Conservation (phyloP, 2,113 vertebrate genomes). For the Numida meleagris region DNA sequence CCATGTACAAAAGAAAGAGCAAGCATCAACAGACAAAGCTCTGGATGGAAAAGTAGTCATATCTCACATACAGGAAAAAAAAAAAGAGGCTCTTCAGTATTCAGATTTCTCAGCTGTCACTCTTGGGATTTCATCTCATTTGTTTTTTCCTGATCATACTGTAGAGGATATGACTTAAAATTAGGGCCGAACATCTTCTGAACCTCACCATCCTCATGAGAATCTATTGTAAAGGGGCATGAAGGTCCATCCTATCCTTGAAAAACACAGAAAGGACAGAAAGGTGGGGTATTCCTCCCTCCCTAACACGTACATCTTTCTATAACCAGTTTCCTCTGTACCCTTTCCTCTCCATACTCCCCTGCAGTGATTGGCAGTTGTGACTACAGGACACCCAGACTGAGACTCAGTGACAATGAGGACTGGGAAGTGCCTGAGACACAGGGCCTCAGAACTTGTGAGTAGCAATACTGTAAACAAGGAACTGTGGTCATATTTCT, state of each 20-base stretch:
- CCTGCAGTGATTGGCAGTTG: neutral
- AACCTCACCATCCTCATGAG: fast-evolving
- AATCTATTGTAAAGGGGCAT: neutral
- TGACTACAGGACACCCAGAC: neutral
- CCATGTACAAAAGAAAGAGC: neutral
- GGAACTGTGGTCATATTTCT: neutral
- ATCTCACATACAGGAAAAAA: neutral
- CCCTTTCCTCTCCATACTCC: neutral
- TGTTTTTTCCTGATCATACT: neutral
- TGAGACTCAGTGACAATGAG: neutral
- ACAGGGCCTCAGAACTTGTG: neutral
- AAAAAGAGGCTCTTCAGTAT: neutral
- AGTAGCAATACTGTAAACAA: neutral
- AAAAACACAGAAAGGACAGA: neutral
- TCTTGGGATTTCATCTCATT: neutral
- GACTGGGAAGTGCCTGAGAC: neutral
- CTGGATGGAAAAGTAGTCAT: neutral
- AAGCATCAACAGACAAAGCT: neutral
- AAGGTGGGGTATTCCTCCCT: neutral
- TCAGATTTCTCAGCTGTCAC: neutral
- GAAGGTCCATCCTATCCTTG: neutral
- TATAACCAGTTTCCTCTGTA: neutral
- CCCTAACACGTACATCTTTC: neutral
- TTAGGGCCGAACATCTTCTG: neutral
- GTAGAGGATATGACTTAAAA: neutral